Base-by-base conservation (phyloP, 2,888 invertebrate species). In the Lasioglossum figueresi region DNA sequence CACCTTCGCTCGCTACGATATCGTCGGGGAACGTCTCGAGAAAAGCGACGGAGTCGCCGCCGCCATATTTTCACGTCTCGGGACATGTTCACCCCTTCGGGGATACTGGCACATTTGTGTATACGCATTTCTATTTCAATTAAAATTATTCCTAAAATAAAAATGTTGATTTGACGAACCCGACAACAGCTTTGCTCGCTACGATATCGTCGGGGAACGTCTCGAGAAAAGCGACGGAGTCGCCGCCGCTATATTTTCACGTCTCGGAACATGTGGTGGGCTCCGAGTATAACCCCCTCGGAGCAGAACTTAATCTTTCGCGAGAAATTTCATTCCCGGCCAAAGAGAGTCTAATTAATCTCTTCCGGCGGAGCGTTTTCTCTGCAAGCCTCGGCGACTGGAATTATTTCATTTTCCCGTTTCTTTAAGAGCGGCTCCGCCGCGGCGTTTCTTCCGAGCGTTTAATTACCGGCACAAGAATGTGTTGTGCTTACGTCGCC, bases 341-440 rank as follows among this genome's bases (percentile, higher is more conserved):
- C 63, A 63, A 63, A 63, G 63, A 63, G 63, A 63, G 63, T 31
- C 63, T 63, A 63, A 76, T 70, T 76, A 66, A 74, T 74, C 45
- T 37, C 73, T n/a, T 19, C 27, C 79, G 72, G 31, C 23, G 45
- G 23, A 59, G 43, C 16, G 63, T 73, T 45, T 40, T 48, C 74
- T 66, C 73, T 16, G 66, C 4, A 31, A 63, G 34, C n/a, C 34
- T 34, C 27, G 12, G 19, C 48, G 74, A 66, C 63, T 8, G 48
- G 27, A 74, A 37, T 80, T 56, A 56, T 80, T 80, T 56, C 76
- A 56, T 66, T 80, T 63, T 40, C 37, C 37, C 68, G 75, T 40
- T 68, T 75, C 37, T 40, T 40, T 16, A 79, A 74, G 27, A 66
- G 40, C 59, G 34, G 10, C 59, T n/a, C 4, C 10, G 48, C 5